phyloP scores from a whole-genome alignment of 2,797 vertebrate genomes.

The Oreochromis mossambicus region DNA sequence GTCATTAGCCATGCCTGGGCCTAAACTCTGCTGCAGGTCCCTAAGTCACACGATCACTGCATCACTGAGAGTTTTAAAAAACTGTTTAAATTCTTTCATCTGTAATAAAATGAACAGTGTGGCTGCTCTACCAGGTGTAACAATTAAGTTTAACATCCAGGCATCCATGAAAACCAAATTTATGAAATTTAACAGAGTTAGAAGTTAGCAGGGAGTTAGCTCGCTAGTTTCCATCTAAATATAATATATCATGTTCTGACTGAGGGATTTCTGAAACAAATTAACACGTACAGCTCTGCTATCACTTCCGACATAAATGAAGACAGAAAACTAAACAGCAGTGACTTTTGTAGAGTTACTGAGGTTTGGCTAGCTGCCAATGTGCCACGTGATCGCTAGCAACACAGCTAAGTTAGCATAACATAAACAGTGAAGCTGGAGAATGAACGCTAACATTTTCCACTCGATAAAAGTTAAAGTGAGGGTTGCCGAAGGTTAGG shows the following conservation, averaged over 20 bases:
- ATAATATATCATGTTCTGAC: too few species aligned
- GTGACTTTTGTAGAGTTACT: background rate
- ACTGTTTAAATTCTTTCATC: background rate
- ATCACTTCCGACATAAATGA: too few species aligned
- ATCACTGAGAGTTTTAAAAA: background rate
- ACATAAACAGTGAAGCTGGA: background rate
- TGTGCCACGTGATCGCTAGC: background rate
- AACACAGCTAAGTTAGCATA: background rate
- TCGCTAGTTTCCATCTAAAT: background rate
- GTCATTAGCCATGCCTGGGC: background rate
- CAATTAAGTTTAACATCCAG: background rate
- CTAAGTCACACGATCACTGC: background rate
- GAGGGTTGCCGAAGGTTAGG: background rate
- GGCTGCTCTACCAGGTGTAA: background rate
- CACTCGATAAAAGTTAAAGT: background rate
- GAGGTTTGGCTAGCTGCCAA: background rate
- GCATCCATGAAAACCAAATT: background rate
- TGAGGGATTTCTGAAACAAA: too few species aligned
- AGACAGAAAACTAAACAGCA: too few species aligned
- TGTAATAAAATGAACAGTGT: background rate
- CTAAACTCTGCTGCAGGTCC: accelerated
- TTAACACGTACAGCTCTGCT: too few species aligned
- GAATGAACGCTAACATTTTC: background rate
- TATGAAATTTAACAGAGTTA: background rate
- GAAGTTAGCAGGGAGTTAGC: background rate